Base-by-base conservation (phyloP, 2,113 vertebrate species). In the Chelonoidis abingdonii region DNA sequence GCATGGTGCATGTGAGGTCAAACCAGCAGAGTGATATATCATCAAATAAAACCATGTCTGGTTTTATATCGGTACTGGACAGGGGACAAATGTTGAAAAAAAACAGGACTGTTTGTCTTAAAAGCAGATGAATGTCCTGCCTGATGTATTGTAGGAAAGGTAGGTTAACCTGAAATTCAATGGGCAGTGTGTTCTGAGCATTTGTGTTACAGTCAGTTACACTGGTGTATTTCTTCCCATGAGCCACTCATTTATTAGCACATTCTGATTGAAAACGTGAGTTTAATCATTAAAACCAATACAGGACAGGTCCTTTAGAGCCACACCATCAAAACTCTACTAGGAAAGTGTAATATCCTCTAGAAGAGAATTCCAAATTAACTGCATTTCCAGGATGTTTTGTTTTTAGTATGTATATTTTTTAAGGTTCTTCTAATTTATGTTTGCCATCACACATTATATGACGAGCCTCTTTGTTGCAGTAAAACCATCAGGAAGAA, bases 401-500 rank as follows among this genome's bases (percentile, higher is more conserved):
- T 82, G 9, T 65, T 21, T 92, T 76, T 90, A 62, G 49, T n/a
- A 2, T 44, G 10, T 65, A 22, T 31, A 50, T 87, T 95, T 80
- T 53, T 83, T 49, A 87, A 83, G 25, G 87, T 80, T 44, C 6
- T 21, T 50, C 11, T 81, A 84, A 35, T 22, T 82, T 80, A 2
- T 0, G 2, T 17, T 62, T 78, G 56, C 52, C 84, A 78, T 88
- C 44, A 19, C 6, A 0, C 38, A 3, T 8, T 90, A 41, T 2
- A 1, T 14, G 69, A 14, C 44, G 44, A 91, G 49, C 78, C 44
- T 0, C 1, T 54, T 86, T 0, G 0, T 14, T 41, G 88, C 87
- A 85, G 49, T 89, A 89, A 88, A 95, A 52, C 29, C 72, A 89
- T 88, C 83, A 84, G 89, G 78, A 93, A 75, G 78, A 35, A 72